Percentiles rank a stretch among this genome's conserved stretches.
Conservation (phyloP, 1,140 invertebrate genomes). For the Laodelphax striatellus region DNA sequence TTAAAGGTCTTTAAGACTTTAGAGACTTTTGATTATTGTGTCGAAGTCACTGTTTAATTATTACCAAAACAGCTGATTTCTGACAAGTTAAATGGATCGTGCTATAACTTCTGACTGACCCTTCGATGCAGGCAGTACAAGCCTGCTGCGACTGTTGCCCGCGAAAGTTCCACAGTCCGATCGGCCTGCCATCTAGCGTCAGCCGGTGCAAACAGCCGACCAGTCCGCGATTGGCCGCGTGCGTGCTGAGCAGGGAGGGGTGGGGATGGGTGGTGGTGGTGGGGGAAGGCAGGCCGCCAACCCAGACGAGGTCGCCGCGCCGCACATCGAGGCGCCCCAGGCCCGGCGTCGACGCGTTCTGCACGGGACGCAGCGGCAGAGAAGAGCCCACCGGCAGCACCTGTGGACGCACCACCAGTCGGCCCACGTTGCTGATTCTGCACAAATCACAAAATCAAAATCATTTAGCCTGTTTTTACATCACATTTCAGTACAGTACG, state of each 20-base stretch:
- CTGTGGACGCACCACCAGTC: slow-evolving; percentile 39
- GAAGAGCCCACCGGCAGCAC: slow-evolving; percentile 26
- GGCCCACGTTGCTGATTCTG: slow-evolving; percentile 43
- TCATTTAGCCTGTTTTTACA: no score
- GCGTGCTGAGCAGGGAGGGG: slow-evolving; percentile 22
- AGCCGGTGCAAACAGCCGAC: slow-evolving; percentile 70
- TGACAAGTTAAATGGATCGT: no score
- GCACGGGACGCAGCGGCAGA: no score
- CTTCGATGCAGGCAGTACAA: slow-evolving; percentile 64
- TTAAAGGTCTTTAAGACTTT: no score
- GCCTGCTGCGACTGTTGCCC: slow-evolving; percentile 43
- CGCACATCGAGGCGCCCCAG: slow-evolving; percentile 41
- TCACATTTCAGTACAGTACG: no score
- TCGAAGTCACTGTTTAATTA: no score
- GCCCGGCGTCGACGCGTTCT: slow-evolving; percentile 30
- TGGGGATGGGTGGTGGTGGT: slow-evolving; percentile 26
- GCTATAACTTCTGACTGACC: slow-evolving; percentile 42
- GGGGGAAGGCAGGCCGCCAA: slow-evolving; percentile 30
- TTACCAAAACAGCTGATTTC: no score
- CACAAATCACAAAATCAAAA: slow-evolving; percentile 2
- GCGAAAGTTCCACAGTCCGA: slow-evolving; percentile 85
- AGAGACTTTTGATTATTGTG: no score
- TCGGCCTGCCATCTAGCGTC: slow-evolving; percentile 55
- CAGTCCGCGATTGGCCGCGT: slow-evolving; percentile 27
- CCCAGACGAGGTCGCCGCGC: slow-evolving; percentile 38